Percentiles rank a stretch among this genome's conserved stretches.
Conservation (phyloP, 2,888 invertebrate species). For the Aphodius sticticus region DNA sequence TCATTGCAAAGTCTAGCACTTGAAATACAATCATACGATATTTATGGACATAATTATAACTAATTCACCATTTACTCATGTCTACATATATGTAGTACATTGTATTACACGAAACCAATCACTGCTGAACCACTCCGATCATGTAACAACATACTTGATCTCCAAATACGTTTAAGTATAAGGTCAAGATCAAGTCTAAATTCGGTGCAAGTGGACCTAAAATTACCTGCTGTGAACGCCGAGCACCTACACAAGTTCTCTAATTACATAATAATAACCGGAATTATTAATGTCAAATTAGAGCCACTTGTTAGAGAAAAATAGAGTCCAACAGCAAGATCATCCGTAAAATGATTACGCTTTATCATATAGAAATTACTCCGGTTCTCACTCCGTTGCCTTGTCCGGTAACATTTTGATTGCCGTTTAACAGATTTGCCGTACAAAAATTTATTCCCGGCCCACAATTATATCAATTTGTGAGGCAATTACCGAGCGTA, state of each 20-base stretch:
- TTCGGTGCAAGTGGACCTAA: background rate
- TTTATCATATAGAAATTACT: background rate
- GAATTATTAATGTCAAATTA: background rate
- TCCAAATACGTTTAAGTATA: background rate
- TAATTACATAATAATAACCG: background rate
- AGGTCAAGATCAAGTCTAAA: background rate
- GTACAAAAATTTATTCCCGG: background rate
- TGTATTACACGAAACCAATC: background rate
- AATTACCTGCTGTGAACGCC: background rate
- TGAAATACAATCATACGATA: too few species aligned
- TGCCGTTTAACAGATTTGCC: constrained; percentile 4
- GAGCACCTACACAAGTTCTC: background rate
- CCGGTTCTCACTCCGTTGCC: background rate
- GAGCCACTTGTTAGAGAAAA: background rate
- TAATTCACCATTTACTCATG: background rate
- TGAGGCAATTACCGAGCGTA: background rate
- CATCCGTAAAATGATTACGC: background rate
- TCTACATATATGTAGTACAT: background rate
- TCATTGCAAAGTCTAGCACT: too few species aligned
- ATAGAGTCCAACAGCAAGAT: background rate
- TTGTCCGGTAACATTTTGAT: background rate
- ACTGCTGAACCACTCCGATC: too few species aligned
- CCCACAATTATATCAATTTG: constrained; percentile 4
- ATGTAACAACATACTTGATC: background rate
- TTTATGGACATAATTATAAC: background rate